phyloP scores from a whole-genome alignment of 2,113 vertebrate species.

The Muntiacus muntjak region DNA sequence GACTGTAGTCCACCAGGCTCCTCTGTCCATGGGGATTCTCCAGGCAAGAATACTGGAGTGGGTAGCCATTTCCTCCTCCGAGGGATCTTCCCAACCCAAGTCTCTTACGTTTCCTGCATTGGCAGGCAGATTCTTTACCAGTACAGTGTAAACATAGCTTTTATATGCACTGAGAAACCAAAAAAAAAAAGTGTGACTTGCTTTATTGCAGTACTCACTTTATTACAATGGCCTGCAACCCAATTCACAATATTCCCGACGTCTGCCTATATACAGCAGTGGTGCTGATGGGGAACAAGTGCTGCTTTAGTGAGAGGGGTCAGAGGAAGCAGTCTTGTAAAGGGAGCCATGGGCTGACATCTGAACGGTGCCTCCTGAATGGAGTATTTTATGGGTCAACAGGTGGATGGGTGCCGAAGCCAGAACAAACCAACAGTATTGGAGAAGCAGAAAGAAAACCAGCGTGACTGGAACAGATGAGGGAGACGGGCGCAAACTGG shows the following conservation, averaged over 20 bases:
- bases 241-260: accelerated
- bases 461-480: not conserved
- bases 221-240: not conserved
- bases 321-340: not conserved
- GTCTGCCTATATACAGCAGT: not conserved
- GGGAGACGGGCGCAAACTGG: not conserved
- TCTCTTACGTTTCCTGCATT: not conserved
- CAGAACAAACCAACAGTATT: not conserved
- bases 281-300: not conserved
- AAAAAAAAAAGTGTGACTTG: not conserved
- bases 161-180: not conserved
- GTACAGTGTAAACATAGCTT: not conserved
- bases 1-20: not conserved
- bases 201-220: not conserved
- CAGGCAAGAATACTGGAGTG: not conserved
- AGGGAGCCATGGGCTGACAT: accelerated
- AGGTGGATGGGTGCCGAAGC: not conserved
- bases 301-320: not conserved
- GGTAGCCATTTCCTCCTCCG: not conserved
- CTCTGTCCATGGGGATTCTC: not conserved
- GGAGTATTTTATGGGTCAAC: not conserved
- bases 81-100: not conserved
- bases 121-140: not conserved
- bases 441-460: not conserved
- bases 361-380: not conserved